Evolutionary conservation across 2,888 invertebrate genomes (phyloP).

Genomic region (Orthosia cruda): DNA sequence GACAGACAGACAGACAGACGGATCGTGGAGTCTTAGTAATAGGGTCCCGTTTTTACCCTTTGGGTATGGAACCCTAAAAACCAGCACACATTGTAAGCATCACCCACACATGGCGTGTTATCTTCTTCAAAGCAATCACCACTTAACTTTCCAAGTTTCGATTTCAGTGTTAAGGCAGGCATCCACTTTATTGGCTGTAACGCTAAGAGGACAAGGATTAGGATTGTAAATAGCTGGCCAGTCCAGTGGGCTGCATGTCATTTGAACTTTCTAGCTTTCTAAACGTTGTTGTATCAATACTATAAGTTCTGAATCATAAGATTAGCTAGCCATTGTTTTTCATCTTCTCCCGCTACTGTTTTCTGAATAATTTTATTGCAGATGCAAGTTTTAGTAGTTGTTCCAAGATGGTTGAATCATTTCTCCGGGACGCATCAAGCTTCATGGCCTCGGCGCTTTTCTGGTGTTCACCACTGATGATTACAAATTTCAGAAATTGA

Average conservation of each 20-base stretch:
- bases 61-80: too few species aligned
- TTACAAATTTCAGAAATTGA: not conserved
- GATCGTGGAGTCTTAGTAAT: too few species aligned
- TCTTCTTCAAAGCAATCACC: not conserved
- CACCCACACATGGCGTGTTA: not conserved
- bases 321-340: not conserved
- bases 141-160: slow-evolving; percentile 52
- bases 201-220: slow-evolving; percentile 41
- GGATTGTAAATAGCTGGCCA: slow-evolving; percentile 56
- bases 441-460: not conserved
- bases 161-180: slow-evolving; percentile 40
- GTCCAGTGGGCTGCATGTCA: slow-evolving; percentile 29
- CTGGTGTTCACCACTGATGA: not conserved
- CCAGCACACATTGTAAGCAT: not conserved
- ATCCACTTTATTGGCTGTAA: slow-evolving; percentile 53
- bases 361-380: too few species aligned
- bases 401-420: not conserved
- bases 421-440: not conserved
- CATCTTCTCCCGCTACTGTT: not conserved
- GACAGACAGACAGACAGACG: too few species aligned
- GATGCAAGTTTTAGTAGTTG: too few species aligned
- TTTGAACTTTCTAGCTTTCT: slow-evolving; percentile 44
- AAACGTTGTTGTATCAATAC: slow-evolving; percentile 6
- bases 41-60: too few species aligned
- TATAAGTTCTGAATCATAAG: not conserved